Percentiles rank a stretch among this genome's conserved stretches.
These are phyloP conservation scores for Balaeniceps rex DNA, from an alignment of 2,113 vertebrate genomes.

Conservation along the genomic window DNA sequence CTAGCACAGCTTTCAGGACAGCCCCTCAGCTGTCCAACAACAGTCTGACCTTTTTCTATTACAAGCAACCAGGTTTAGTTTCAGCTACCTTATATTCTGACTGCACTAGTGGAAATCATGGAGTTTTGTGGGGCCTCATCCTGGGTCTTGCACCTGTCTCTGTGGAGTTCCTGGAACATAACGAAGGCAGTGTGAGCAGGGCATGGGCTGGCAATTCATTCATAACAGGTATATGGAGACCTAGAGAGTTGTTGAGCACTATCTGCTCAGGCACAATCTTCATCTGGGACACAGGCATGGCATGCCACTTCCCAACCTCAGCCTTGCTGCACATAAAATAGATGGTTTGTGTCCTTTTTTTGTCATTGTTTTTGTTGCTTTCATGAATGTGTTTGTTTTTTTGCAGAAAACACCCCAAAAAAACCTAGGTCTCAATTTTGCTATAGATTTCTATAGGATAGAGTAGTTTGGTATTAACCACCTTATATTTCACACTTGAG, in stretches of 20 bases:
- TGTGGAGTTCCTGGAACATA: not conserved
- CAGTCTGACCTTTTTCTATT: no score
- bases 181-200: fast-evolving
- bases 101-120: not conserved
- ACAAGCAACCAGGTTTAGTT: not conserved
- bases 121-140: no score
- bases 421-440: not conserved
- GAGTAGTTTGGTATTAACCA: not conserved
- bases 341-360: not conserved
- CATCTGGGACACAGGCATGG: not conserved
- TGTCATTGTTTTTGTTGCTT: not conserved
- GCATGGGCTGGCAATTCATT: fast-evolving
- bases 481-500: no score
- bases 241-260: no score
- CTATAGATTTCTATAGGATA: fast-evolving
- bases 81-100: not conserved
- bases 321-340: not conserved
- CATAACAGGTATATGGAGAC: not conserved
- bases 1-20: not conserved
- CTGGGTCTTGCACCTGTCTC: no score
- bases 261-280: fast-evolving
- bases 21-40: not conserved
- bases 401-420: not conserved
- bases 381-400: not conserved
- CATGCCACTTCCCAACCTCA: not conserved